Evolutionary conservation across 1,140 invertebrate genomes (phyloP), one percentile per base, ranked within the genome.

Genomic region (Achatina immaculata): DNA sequence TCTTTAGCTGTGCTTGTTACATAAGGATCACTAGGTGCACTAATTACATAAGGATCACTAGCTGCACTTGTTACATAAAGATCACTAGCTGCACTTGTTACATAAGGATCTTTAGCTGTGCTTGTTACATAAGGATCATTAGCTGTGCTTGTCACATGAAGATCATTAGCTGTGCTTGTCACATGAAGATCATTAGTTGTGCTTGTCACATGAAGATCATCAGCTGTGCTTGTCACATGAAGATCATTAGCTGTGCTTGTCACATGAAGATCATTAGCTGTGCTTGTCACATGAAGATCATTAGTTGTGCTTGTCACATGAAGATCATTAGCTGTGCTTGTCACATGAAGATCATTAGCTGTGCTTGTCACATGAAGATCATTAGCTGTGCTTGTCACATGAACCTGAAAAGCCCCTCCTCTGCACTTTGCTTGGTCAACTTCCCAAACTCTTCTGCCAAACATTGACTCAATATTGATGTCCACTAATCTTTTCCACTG

Each of bases 401-500:
- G 4, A 31, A 28, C 58, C 21, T 62, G n/a, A 62, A 62, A 62
- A 62, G 28, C 58, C 6, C 58, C 58, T 6, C 58, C 58, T 31
- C 58, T 28, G 16, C 31, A 48, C 19, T 48, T 48, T 48, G 45
- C 45, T 11, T 48, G 45, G 19, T 48, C 45, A 48, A 48, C 19
- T 19, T 48, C 45, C 7, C 45, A 7, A 11, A 48, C 45, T 48
- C 19, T 48, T 48, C 7, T 48, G 7, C 19, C 19, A 19, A 48
- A 48, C 11, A 69, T 14, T 36, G 68, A 34, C 36, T 69, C 68
- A 7, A 69, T 34, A 24, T 69, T 69, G 19, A 36, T 34, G 36
- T 69, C 36, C 11, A 69, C 68, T 9, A 69, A 69, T 34, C 38
- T n/a, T 69, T 34, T 69, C 68, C 68, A 69, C 36, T 34, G 19